These are phyloP conservation scores for Chaetodon trifasciatus DNA, from an alignment of 2,797 vertebrate species.

Conservation along the genomic window DNA sequence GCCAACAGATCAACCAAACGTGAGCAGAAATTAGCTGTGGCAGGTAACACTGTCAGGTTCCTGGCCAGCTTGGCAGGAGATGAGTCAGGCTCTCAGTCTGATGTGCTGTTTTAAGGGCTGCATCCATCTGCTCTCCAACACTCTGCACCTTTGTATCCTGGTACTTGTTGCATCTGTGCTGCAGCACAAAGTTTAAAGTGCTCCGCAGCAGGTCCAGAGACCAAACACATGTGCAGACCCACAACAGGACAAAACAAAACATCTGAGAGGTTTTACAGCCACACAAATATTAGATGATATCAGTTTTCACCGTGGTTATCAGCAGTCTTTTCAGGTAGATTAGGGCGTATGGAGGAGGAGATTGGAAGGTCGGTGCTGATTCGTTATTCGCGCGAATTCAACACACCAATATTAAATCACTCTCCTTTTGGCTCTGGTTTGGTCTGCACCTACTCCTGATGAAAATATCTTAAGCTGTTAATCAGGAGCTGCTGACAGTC, in stretches of 20 bases:
- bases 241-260: neutral
- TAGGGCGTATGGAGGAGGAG: neutral
- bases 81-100: neutral
- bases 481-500: too few species aligned
- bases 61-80: constrained; percentile 31
- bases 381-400: neutral
- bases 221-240: neutral
- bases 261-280: too few species aligned
- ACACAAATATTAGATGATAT: neutral
- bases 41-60: constrained; percentile 5
- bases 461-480: too few species aligned
- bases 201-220: neutral
- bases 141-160: neutral
- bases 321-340: neutral
- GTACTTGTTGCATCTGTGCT: constrained; percentile 4
- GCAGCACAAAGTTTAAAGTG: neutral
- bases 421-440: neutral
- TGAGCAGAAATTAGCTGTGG: constrained; percentile 1
- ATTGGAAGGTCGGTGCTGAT: neutral
- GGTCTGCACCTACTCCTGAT: neutral
- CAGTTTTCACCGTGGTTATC: too few species aligned
- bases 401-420: neutral
- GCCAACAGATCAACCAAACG: constrained; percentile 5
- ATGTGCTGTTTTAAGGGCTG: neutral
- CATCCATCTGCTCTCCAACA: constrained; percentile 1